A percentile compares a stretch with the other conserved stretches of the same genome.
Conservation (phyloP, 2,797 vertebrate species). For the Syngnathus acus region DNA sequence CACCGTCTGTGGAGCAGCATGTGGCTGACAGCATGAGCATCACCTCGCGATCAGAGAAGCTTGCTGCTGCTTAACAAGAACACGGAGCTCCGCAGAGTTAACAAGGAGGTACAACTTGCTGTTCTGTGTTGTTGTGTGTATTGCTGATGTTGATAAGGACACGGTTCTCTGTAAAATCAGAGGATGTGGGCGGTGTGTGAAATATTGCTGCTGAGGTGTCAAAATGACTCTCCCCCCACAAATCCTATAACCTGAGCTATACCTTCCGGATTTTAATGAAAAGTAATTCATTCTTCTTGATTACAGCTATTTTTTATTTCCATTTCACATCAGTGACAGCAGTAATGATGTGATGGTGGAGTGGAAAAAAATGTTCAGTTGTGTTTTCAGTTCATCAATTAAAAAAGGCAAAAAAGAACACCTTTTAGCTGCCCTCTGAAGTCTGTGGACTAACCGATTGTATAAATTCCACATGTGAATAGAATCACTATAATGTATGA, state of each 20-base stretch:
- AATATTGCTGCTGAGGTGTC: slow-evolving; percentile 38
- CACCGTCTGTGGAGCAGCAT: slow-evolving; percentile 61
- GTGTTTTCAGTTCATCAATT: background rate
- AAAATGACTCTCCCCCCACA: background rate
- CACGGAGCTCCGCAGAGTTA: slow-evolving; percentile 76
- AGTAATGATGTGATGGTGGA: background rate
- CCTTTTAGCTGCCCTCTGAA: background rate
- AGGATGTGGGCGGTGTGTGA: slow-evolving; percentile 40
- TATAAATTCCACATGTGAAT: too few relatives aligned
- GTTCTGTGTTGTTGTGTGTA: background rate
- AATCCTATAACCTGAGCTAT: slow-evolving; percentile 4
- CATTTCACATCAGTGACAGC: background rate
- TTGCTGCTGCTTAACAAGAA: slow-evolving; percentile 76
- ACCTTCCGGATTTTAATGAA: background rate
- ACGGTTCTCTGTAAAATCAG: slow-evolving; percentile 30
- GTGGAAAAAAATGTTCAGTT: background rate
- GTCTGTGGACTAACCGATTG: background rate
- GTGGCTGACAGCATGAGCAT: slow-evolving; percentile 75
- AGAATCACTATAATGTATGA: too few relatives aligned
- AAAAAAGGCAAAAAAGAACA: background rate
- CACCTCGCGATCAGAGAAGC: slow-evolving; percentile 77
- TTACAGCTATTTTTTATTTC: background rate
- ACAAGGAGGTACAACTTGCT: slow-evolving; percentile 68
- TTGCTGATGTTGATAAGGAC: slow-evolving; percentile 37
- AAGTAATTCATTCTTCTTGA: background rate